These are phyloP conservation scores for Harpagoxenus sublaevis DNA, from an alignment of 2,888 invertebrate genomes.

Conservation along the genomic window DNA sequence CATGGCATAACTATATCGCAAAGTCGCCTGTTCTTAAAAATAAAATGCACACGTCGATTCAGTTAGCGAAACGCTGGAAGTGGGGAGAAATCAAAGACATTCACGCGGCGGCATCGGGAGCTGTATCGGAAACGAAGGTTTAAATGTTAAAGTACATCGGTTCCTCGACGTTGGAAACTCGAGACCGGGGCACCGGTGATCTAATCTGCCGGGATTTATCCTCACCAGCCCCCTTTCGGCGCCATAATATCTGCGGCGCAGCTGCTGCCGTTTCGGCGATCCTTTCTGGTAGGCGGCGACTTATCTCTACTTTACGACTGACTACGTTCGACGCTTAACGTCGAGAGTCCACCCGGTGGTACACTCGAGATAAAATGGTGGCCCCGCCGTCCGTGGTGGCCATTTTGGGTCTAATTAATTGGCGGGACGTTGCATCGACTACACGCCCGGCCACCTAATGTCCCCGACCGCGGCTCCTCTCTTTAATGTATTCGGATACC, in stretches of 20 bases:
- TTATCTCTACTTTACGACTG: constrained; percentile 85
- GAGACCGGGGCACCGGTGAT: constrained; percentile 75
- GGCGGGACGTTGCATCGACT: constrained; percentile 64
- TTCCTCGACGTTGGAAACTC: constrained; percentile 70
- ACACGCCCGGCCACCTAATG: constrained; percentile 67
- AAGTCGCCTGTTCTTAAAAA: background rate
- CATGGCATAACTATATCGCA: background rate
- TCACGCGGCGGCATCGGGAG: constrained; percentile 33
- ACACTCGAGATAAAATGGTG: constrained; percentile 79
- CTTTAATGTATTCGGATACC: constrained; percentile 75
- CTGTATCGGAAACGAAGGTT: constrained; percentile 59
- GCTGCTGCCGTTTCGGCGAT: constrained; percentile 84
- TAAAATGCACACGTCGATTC: background rate
- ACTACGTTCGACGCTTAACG: constrained; percentile 80
- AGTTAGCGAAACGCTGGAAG: background rate
- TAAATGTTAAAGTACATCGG: constrained; percentile 64
- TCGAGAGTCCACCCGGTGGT: constrained; percentile 76
- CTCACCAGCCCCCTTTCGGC: constrained; percentile 83
- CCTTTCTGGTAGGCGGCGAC: constrained; percentile 85
- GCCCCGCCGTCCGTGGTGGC: constrained; percentile 70
- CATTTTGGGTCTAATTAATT: constrained; percentile 79
- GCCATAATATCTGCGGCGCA: constrained; percentile 81
- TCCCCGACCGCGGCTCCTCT: constrained; percentile 36
- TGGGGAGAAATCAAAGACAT: background rate
- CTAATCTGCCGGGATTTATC: constrained; percentile 84